Base-by-base conservation (phyloP, 2,888 invertebrate genomes). In the Nephrotoma appendiculata region DNA sequence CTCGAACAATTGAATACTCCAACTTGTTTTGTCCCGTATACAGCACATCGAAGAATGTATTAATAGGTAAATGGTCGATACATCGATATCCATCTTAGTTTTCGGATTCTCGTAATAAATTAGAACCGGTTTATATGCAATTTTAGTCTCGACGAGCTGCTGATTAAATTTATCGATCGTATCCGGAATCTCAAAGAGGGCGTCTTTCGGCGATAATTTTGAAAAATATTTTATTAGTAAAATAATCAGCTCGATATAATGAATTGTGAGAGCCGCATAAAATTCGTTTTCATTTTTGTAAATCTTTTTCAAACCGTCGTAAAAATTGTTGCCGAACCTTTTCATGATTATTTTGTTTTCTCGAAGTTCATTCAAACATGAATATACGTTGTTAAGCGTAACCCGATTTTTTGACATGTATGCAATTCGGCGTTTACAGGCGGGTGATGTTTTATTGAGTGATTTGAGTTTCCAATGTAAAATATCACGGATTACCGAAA, bases 31-130 rank as follows among this genome's bases (percentile, higher is more conserved):
- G 88, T 95, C 94, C 87, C 93, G 92, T 83, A 92, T 91, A 89
- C 93, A 93, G 87, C 93, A 94, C 89, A 96, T 91, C 0, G 95
- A 94, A 88, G 95, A 94, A 90, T 96, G 94, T 86, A 95, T 93
- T 0, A 95, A 91, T 15, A 93, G 92, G 88, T 93, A 93, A 0
- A 95, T 92, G 0, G 93, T 92, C 43, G 92, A 92, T 52, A 91
- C 91, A 87, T 92, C 91, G 85, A 95, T 92, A 85, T 94, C 94
- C 11, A 91, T 91, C 1, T 90, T 89, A 71, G 89, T 91, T 41
- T 89, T 89, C 0, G 93, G 92, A 86, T 93, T 92, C 52, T 91
- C 89, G 86, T 89, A 88, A 43, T 86, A 86, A 5, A 88, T 86
- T 7, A 71, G 44, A 41, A 87, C 87, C 7, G 87, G 57, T 12